Base-by-base conservation (phyloP, 2,797 vertebrate genomes). In the Eulemur mongoz region DNA sequence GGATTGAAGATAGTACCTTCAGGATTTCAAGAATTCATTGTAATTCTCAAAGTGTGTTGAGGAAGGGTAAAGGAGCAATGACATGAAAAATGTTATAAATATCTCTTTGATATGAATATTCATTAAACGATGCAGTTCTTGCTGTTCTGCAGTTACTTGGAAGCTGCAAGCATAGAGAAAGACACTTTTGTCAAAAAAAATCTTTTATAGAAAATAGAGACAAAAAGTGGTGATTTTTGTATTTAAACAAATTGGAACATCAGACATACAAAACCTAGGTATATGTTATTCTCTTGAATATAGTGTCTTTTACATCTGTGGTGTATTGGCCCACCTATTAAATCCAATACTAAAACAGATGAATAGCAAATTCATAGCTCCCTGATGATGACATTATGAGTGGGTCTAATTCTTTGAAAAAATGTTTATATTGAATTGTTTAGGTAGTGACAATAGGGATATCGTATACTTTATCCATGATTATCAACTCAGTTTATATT, bases 81-180 rank as follows among this genome's bases (percentile, higher is more conserved):
- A 96, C 93, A 96, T 94, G 91, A 97, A 93, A 95, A 97, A 97
- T 96, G 84, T 97, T 97, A 89, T 35, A 89, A 97, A 97, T 95
- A 97, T 97, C 91, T 93, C 86, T 93, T 93, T 85, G 95, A 89
- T 94, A 97, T 93, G 97, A 98, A 96, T 97, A 97, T 98, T 98
- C 98, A 97, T 98, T 98, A 98, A 94, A 70, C 76, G 18, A 79
- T 93, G 45, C 72, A 73, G 81, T 85, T 93, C 63, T 82, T 94
- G 82, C 59, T 50, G 48, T 86, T 94, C 61, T 81, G 32, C 30
- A 91, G 72, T 88, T 75, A 80, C 52, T 67, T 91, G 63, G 69
- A 95, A 96, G 82, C 63, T 94, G 17, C 38, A 25, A 43, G 22
- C 20, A 91, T 76, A 86, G 75, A 93, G 89, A 93, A 63, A 94